These are phyloP conservation scores for Chaunax sp. DNA, from an alignment of 2,797 vertebrate genomes.

Conservation along the genomic window DNA sequence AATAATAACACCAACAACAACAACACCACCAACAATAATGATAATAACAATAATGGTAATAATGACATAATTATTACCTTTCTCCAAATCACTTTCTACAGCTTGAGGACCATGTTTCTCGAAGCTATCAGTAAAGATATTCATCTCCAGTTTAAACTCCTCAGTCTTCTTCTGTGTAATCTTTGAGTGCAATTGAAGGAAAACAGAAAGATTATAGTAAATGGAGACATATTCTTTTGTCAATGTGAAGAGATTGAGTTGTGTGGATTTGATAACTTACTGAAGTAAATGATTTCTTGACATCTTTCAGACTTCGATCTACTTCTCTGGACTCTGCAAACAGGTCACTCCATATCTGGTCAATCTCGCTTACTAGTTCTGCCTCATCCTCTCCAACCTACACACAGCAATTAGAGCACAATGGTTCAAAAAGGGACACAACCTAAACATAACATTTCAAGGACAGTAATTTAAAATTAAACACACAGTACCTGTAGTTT, in stretches of 20 bases:
- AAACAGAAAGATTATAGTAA: neutral
- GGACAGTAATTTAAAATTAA: neutral
- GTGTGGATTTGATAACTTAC: constrained; percentile 71
- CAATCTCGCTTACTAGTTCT: constrained; percentile 77
- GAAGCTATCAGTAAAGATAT: constrained; percentile 87
- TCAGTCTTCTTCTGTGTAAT: constrained; percentile 84
- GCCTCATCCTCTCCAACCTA: constrained; percentile 87
- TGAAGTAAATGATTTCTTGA: constrained; percentile 90
- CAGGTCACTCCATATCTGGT: constrained; percentile 84
- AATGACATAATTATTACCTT: constrained; percentile 79
- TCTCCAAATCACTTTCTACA: constrained; percentile 91
- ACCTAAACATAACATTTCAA: too few relatives aligned
- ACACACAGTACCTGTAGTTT: constrained; percentile 82
- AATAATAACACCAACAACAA: too few relatives aligned
- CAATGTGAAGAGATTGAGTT: neutral
- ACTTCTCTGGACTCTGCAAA: constrained; percentile 84
- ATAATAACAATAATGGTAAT: neutral
- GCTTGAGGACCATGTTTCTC: constrained; percentile 88
- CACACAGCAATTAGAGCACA: constrained; percentile 4
- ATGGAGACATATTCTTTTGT: neutral
- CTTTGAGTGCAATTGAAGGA: constrained; percentile 74
- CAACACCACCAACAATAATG: neutral
- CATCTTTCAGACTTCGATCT: constrained; percentile 83
- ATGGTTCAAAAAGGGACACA: neutral
- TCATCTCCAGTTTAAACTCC: constrained; percentile 83